Evolutionary conservation across 2,888 invertebrate species (phyloP), one percentile per base, ranked within the genome.

Genomic region (Eupeodes luniger): DNA sequence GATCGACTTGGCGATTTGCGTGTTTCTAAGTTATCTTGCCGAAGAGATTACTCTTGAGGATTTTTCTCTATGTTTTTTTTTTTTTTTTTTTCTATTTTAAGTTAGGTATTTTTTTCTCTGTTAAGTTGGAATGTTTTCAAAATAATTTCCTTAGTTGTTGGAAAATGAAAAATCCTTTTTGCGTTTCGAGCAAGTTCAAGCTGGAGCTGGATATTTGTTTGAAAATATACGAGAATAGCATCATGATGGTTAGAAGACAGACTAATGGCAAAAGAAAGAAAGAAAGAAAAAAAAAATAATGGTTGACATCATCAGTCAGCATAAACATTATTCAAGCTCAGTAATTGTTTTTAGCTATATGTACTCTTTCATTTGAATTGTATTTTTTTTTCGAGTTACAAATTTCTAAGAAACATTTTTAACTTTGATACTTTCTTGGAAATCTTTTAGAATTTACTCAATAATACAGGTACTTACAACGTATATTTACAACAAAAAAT

Each of bases 1-100:
- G 34, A 59, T 77, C 77, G 51, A 75, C 64, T 70, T 70, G 74
- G 51, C 75, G 80, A 85, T 88, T 88, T 88, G 81, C 81, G 81
- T 81, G 81, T 78, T 88, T 78, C 57, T 40, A 57, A 77, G 69
- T 81, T 84, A 66, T 74, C 57, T 80, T 78, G 78, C 67, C 66
- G 77, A 69, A 44, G 72, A 72, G 61, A 84, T 78, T 84, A 80
- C 67, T 87, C 66, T 75, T 75, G 49, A 62, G 78, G 16, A 36
- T 61, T 64, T 36, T n/a, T 66, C 51, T 36, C 10, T 57, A 1
- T 34, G 36, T 62, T 12, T 11, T 4, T 7, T 11, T 59, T 5
- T 59, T 5, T 34, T 53, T 27, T 9, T 61, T 14, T 44, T 10
- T 74, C 27, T 14, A 12, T 27, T 34, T 67, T 51, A 49, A 27